A percentile compares a stretch with the other conserved stretches of the same genome.
Evolutionary conservation across 2,888 invertebrate genomes (phyloP).

Genomic region (Phrixothrix hirtus): DNA sequence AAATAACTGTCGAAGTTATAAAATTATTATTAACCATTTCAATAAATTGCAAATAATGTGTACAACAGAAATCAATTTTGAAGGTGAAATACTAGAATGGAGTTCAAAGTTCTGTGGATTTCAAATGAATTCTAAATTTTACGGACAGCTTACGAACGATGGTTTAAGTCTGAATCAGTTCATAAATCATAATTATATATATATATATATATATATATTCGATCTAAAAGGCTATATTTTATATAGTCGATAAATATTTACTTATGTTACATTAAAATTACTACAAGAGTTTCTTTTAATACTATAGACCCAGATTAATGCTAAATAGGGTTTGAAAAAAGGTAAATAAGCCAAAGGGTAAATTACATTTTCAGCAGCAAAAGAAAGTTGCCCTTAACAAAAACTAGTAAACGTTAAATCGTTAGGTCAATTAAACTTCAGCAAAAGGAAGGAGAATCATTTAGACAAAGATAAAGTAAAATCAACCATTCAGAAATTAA

Average conservation of each 20-base stretch:
- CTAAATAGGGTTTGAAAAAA: slow-evolving; percentile 14
- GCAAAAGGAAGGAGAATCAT: slow-evolving; percentile 22
- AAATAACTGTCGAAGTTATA: no score
- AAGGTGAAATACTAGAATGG: no score
- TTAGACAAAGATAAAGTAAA: slow-evolving; percentile 29
- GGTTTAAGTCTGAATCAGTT: no score
- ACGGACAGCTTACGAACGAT: no score
- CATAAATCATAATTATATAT: not conserved
- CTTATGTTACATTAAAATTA: not conserved
- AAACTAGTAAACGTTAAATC: slow-evolving; percentile 29
- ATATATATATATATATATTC: not conserved
- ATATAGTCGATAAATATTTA: not conserved
- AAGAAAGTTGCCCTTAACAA: slow-evolving; percentile 20
- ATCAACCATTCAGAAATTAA: slow-evolving; percentile 30
- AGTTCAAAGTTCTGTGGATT: no score
- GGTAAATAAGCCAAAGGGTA: slow-evolving; percentile 24
- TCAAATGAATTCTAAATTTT: no score
- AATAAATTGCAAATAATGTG: no score
- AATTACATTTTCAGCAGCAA: slow-evolving; percentile 24
- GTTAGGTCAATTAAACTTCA: slow-evolving; percentile 30
- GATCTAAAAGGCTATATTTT: not conserved
- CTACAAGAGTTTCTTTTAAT: not conserved
- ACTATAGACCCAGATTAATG: not conserved
- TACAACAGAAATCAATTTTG: no score
- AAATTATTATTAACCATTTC: no score